Percentiles rank a stretch among this genome's conserved stretches.
Conservation (phyloP, 2,797 vertebrate species). For the Chrosomus eos region DNA sequence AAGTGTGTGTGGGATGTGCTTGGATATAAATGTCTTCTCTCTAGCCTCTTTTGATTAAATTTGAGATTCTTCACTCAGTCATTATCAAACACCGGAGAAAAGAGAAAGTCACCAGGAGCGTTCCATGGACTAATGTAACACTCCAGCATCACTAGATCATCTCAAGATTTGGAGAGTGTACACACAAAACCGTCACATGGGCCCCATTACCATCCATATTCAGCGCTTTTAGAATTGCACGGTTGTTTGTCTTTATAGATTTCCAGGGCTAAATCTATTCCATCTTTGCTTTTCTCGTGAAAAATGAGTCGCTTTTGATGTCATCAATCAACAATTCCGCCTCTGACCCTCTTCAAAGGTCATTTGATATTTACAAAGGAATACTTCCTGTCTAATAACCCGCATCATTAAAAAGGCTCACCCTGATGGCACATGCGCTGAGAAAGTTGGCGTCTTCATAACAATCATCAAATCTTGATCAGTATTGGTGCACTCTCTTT, state of each 20-base stretch:
- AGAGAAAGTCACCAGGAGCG: not conserved
- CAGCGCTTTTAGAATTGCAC: conserved; percentile 46
- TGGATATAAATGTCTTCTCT: not conserved
- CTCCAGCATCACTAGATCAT: conserved; percentile 48
- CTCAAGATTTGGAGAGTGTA: conserved; percentile 42
- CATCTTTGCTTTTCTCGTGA: conserved; percentile 49
- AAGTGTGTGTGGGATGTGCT: not conserved
- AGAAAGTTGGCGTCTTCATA: not conserved
- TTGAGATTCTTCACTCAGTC: not conserved
- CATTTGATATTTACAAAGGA: conserved; percentile 56
- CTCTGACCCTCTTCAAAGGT: conserved; percentile 53
- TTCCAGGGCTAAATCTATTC: conserved; percentile 48
- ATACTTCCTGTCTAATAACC: conserved; percentile 33
- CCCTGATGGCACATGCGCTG: not conserved
- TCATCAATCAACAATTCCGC: conserved; percentile 52
- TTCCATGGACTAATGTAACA: conserved; percentile 33
- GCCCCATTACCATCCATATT: conserved; percentile 48
- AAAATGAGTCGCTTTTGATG: conserved; percentile 54
- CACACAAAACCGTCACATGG: conserved; percentile 46
- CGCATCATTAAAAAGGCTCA: conserved; percentile 25
- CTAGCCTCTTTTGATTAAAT: conserved; percentile 27
- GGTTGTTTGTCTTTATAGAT: conserved; percentile 55
- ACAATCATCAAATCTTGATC: not conserved
- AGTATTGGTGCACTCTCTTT: not conserved
- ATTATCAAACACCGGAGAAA: conserved; percentile 23